Evolutionary conservation across 2,888 invertebrate genomes (phyloP).

Genomic region (Lepidocyrtoides sp.): DNA sequence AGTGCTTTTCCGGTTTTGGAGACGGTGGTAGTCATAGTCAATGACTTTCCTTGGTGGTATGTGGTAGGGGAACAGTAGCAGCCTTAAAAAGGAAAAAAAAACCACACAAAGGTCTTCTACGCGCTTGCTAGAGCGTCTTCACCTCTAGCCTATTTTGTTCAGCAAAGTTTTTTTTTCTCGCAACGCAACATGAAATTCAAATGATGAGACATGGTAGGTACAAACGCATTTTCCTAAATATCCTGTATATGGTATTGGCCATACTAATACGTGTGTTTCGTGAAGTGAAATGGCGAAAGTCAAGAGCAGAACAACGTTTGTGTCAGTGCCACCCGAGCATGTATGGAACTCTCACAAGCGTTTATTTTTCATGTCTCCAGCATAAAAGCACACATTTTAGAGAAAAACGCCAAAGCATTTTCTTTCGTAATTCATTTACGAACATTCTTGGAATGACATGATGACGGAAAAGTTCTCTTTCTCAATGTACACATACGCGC

Average conservation of each 20-base stretch:
- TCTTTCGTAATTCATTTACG: constrained; percentile 41
- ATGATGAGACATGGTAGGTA: not conserved
- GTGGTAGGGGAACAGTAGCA: too few species aligned
- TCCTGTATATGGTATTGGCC: not conserved
- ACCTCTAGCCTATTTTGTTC: too few species aligned
- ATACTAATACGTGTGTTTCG: not conserved
- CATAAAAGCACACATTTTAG: not conserved
- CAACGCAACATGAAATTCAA: too few species aligned
- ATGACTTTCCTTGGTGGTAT: not conserved
- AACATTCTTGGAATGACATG: constrained; percentile 28
- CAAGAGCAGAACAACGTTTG: constrained; percentile 27
- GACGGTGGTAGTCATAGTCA: too few species aligned
- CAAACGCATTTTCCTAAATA: not conserved
- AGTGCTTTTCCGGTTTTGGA: not conserved
- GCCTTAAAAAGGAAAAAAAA: not conserved
- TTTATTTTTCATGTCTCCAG: not conserved
- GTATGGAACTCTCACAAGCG: constrained; percentile 19
- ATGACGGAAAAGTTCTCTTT: constrained; percentile 20
- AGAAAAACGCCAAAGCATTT: constrained; percentile 17
- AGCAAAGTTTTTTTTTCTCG: too few species aligned
- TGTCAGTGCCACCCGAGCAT: constrained; percentile 40
- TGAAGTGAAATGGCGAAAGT: constrained; percentile 20
- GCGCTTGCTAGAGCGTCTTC: not conserved
- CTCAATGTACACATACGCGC: not conserved
- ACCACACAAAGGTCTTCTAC: not conserved